A percentile compares a stretch with the other conserved stretches of the same genome.
phyloP scores from a whole-genome alignment of 2,113 vertebrate genomes.

The Elanoides forficatus region DNA sequence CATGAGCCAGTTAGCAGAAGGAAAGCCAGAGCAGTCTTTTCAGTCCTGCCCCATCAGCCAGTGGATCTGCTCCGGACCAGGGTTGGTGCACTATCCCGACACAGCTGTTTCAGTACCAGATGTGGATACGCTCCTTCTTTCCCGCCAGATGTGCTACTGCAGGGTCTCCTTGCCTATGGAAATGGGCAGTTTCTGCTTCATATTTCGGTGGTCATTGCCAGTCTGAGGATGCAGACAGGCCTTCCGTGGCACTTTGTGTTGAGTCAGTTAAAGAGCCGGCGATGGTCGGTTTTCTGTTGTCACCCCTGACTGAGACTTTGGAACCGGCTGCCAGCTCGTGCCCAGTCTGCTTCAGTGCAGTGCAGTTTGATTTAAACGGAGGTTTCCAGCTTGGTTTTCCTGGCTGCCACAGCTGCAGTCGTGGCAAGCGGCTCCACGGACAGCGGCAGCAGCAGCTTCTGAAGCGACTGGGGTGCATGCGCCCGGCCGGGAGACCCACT shows the following conservation, averaged over 20 bases:
- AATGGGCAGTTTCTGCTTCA: not conserved
- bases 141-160: not conserved
- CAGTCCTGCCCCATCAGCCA: not conserved
- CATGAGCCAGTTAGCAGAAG: not conserved
- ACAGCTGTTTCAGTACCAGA: not conserved
- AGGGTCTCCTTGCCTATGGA: not conserved
- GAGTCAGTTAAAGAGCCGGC: rapidly evolving
- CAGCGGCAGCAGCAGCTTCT: not conserved
- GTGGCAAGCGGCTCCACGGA: not conserved
- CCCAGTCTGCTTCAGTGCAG: not conserved
- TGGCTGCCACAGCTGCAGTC: not conserved
- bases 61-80: not conserved
- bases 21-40: not conserved
- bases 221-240: no score
- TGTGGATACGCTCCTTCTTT: not conserved
- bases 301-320: not conserved
- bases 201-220: rapidly evolving
- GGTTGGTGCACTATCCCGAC: rapidly evolving
- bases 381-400: not conserved
- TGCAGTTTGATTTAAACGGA: not conserved
- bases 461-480: not conserved
- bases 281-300: not conserved
- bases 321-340: not conserved
- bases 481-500: not conserved
- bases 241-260: not conserved